Evolutionary conservation across 2,113 vertebrate species (phyloP).

Genomic region (Aplodontia rufa): DNA sequence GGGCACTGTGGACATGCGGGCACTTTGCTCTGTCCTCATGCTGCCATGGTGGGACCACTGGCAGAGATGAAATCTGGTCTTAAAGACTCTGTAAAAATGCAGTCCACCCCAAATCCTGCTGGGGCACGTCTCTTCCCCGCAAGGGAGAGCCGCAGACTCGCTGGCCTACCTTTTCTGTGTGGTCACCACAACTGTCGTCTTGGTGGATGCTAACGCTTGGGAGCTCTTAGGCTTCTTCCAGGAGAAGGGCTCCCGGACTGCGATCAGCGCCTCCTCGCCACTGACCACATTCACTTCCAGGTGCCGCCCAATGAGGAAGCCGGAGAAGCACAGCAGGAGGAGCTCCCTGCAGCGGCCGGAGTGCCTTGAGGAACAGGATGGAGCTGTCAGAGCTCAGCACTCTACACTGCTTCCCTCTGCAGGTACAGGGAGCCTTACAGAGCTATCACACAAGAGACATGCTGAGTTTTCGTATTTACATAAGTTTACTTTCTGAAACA

Average conservation of each 20-base stretch:
- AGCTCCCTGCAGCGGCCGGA: slow-evolving; percentile 91
- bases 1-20: accelerated
- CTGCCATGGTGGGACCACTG: no score
- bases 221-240: slow-evolving; percentile 62
- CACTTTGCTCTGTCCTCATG: accelerated
- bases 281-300: slow-evolving; percentile 88
- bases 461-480: background rate
- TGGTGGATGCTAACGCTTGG: slow-evolving; percentile 38
- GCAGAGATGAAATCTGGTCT: background rate
- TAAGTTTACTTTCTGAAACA: background rate
- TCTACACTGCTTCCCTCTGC: background rate
- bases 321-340: slow-evolving; percentile 91
- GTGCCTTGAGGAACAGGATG: slow-evolving; percentile 82
- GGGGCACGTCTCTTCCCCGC: no score
- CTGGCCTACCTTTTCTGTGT: slow-evolving; percentile 79
- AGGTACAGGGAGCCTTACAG: no score
- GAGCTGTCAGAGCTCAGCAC: background rate
- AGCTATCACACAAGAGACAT: background rate
- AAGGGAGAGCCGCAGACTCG: accelerated
- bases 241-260: slow-evolving; percentile 80
- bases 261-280: slow-evolving; percentile 87
- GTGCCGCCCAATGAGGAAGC: slow-evolving; percentile 90
- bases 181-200: slow-evolving; percentile 76
- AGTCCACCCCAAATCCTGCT: no score
- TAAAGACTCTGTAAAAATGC: accelerated